A percentile compares a stretch with the other conserved stretches of the same genome.
phyloP scores from a whole-genome alignment of 2,888 invertebrate species.

The Drosophila eohydei region DNA sequence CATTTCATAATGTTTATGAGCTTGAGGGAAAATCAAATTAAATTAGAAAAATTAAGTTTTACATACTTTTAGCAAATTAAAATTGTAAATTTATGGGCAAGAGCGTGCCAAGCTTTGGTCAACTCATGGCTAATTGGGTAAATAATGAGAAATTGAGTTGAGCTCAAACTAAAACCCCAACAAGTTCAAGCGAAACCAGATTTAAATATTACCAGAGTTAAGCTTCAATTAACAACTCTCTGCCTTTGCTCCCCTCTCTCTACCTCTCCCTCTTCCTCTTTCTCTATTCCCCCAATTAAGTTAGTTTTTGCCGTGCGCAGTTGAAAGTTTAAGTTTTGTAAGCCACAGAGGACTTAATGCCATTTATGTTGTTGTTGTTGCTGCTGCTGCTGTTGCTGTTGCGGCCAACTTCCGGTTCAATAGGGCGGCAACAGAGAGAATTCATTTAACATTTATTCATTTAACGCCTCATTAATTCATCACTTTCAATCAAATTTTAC shows the following conservation, averaged over 20 bases:
- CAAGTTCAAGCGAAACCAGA: background rate
- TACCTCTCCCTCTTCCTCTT: background rate
- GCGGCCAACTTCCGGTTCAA: conserved; percentile 78
- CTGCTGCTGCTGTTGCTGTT: conserved; percentile 41
- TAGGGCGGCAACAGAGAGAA: conserved; percentile 78
- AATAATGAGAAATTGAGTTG: no score
- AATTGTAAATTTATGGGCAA: no score
- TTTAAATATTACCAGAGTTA: conserved; percentile 7
- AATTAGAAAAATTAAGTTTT: background rate
- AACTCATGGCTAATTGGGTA: background rate
- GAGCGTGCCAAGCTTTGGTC: background rate
- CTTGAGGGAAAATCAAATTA: background rate
- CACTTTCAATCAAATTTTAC: conserved; percentile 81
- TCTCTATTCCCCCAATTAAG: conserved; percentile 22
- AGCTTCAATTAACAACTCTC: background rate
- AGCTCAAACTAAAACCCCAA: background rate
- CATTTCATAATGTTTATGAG: no score
- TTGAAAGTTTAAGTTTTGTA: background rate
- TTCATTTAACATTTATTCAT: conserved; percentile 65
- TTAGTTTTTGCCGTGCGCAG: conserved; percentile 31
- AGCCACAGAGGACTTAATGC: conserved; percentile 15
- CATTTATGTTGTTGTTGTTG: conserved; percentile 56
- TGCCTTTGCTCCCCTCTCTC: no score
- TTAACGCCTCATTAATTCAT: conserved; percentile 83
- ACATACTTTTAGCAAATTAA: background rate